A percentile compares a stretch with the other conserved stretches of the same genome.
Conservation (phyloP, 2,113 vertebrate species). For the Passer montanus region DNA sequence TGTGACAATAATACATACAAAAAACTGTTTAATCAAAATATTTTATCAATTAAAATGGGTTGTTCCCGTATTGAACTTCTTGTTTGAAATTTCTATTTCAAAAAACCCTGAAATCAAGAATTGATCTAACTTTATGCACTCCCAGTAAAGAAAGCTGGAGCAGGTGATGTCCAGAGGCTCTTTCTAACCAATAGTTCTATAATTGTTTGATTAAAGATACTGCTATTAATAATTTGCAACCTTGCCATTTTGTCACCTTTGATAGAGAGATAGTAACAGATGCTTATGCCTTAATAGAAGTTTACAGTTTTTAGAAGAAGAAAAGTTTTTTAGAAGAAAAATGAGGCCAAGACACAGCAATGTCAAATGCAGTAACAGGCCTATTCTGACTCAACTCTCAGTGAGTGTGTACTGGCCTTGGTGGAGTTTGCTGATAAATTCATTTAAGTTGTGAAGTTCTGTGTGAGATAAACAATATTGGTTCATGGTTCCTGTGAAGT, state of each 20-base stretch:
- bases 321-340: neutral
- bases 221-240: neutral
- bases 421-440: neutral
- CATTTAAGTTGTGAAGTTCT: neutral
- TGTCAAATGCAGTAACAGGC: neutral
- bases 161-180: neutral
- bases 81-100: neutral
- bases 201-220: neutral
- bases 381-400: neutral
- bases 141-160: neutral
- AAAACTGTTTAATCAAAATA: neutral
- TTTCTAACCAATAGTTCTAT: neutral
- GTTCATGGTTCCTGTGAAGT: neutral
- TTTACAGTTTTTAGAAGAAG: neutral
- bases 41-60: neutral
- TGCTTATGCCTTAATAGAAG: neutral
- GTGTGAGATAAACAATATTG: neutral
- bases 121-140: neutral
- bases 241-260: neutral
- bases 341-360: neutral
- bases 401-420: accelerated
- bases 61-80: neutral
- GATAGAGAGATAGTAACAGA: neutral
- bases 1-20: neutral
- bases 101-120: neutral